Evolutionary conservation across 2,113 vertebrate genomes (phyloP).

Genomic region (Limnothrissa miodon): DNA sequence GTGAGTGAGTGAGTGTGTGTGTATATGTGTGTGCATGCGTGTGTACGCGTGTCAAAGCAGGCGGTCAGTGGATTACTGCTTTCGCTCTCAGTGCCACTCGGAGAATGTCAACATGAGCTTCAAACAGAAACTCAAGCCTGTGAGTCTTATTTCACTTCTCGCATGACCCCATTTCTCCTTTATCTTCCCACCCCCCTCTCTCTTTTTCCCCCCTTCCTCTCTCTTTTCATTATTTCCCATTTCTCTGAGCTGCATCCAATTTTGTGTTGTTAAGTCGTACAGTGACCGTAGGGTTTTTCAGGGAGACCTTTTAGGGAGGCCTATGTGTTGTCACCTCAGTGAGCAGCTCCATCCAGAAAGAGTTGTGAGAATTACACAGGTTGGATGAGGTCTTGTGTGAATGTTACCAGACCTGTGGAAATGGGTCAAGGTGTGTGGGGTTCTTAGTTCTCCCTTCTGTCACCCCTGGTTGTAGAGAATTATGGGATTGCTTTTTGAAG

Average conservation of each 20-base stretch:
- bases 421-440: neutral
- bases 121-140: constrained; percentile 69
- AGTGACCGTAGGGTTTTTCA: neutral
- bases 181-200: neutral
- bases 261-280: neutral
- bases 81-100: constrained; percentile 47
- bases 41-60: constrained; percentile 14
- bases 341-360: neutral
- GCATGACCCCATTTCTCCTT: neutral
- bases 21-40: constrained; percentile 16
- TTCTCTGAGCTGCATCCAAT: neutral
- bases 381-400: neutral
- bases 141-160: constrained; percentile 58
- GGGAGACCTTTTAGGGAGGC: neutral
- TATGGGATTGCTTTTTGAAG: neutral
- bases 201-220: neutral
- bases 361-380: neutral
- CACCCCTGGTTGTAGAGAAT: neutral
- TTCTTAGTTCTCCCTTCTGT: neutral
- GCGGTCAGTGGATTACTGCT: constrained; percentile 45
- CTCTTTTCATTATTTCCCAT: neutral
- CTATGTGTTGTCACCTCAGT: neutral
- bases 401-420: neutral
- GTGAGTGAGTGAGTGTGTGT: constrained; percentile 18
- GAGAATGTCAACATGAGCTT: constrained; percentile 70